A percentile compares a stretch with the other conserved stretches of the same genome.
phyloP scores from a whole-genome alignment of 1,140 invertebrate species.

The Drosophila hydei region DNA sequence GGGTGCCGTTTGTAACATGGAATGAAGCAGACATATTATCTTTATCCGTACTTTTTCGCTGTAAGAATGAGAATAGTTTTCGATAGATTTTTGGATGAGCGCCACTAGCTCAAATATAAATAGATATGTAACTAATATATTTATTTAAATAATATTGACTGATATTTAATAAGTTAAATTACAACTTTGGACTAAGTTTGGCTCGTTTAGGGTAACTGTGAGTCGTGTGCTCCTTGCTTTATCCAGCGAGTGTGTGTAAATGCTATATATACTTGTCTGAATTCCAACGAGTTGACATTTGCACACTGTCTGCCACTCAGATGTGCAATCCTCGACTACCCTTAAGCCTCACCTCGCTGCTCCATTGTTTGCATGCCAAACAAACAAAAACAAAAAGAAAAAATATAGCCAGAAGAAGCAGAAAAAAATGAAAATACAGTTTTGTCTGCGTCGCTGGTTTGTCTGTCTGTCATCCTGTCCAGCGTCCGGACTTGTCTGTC shows the following conservation, averaged over 20 bases:
- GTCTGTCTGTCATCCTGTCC: conserved; percentile 29
- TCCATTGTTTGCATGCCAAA: conserved; percentile 41
- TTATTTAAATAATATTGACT: no score
- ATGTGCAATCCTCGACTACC: conserved; percentile 33
- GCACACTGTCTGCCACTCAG: conserved; percentile 55
- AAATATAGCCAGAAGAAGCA: conserved; percentile 11
- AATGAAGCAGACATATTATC: no score
- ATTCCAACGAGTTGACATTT: conserved; percentile 60
- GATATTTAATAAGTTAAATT: no score
- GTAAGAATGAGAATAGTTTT: no score
- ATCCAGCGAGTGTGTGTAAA: conserved; percentile 1
- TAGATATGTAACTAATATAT: no score
- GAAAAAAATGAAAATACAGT: conserved; percentile 24
- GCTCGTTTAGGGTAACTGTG: neutral
- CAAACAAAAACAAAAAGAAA: conserved; percentile 17
- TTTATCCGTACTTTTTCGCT: no score
- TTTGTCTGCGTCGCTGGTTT: conserved; percentile 34
- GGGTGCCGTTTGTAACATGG: conserved; percentile 2
- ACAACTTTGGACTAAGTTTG: no score
- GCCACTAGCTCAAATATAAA: no score
- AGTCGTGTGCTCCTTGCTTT: neutral
- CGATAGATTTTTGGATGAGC: no score
- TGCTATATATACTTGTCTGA: conserved; percentile 48
- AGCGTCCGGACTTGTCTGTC: conserved; percentile 49
- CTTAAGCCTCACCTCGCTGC: neutral